Evolutionary conservation across 2,113 vertebrate genomes (phyloP), one percentile per base, ranked within the genome.

Genomic region (Triplophysa rosa): DNA sequence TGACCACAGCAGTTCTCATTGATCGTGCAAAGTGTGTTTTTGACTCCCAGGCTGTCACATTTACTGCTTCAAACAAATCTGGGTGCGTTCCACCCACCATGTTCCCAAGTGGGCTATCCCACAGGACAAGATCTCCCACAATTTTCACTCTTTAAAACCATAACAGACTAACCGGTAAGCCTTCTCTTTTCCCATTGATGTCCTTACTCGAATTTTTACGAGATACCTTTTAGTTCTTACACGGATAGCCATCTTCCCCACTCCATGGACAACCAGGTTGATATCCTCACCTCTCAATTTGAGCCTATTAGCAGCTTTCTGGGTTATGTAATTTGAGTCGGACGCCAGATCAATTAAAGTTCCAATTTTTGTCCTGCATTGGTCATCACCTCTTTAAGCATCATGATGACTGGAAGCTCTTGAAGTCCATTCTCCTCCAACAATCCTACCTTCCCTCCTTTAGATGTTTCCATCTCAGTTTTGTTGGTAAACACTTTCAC

Each of bases 251-350:
- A 83, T 83, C 8, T 78, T 45, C 2, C 82, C 74, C 0, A 84
- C 82, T n/a, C 80, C 78, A 54, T 85, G 67, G 8, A 83, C 56
- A 2, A 82, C 67, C 2, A 86, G 6, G 0, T 70, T 84, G 1
- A 84, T 62, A 1, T 66, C 76, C 26, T 85, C 82, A 68, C 68
- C 78, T 7, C 33, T 3, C 1, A 83, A n/a, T 0, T 24, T 65
- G 12, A 84, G 12, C n/a, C n/a, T n/a, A n/a, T n/a, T n/a, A n/a
- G n/a, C 40, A 77, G 77, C 77, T 21, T 1, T 64, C 19, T 87
- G 79, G 4, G 79, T 87, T 4, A 86, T 82, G 37, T 83, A 84
- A 33, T 86, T 84, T 6, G 62, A 65, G 14, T 71, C 82, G n/a
- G 80, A 87, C 5, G 69, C 77, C 0, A 87, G 19, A 8, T 87